A percentile compares a stretch with the other conserved stretches of the same genome.
Conservation (phyloP, 2,888 invertebrate species). For the Sphinx pinastri region DNA sequence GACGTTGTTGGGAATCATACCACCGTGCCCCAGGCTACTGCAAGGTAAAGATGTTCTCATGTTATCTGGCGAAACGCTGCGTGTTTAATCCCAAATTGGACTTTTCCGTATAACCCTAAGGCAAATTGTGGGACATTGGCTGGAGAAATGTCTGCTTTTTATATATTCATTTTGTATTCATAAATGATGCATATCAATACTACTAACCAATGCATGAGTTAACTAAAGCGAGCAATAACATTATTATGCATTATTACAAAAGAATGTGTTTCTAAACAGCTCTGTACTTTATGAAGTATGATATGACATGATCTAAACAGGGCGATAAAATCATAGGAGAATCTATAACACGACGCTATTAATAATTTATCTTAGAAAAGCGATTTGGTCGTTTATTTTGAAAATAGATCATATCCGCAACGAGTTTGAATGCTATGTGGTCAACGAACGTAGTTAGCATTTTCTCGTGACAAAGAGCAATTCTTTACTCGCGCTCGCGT, state of each 20-base stretch:
- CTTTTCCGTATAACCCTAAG: not conserved
- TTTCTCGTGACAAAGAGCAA: conserved; percentile 29
- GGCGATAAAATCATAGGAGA: not conserved
- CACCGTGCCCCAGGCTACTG: conserved; percentile 26
- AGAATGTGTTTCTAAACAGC: no score
- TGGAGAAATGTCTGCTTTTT: no score
- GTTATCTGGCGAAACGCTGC: not conserved
- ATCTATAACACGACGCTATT: no score
- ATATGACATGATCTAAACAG: not conserved
- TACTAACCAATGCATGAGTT: no score
- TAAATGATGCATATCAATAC: no score
- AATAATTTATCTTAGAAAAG: not conserved
- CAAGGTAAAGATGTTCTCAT: not conserved
- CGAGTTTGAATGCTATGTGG: conserved; percentile 6
- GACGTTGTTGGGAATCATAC: conserved; percentile 24
- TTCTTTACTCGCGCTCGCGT: conserved; percentile 24
- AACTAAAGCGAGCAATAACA: no score
- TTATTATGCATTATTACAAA: no score
- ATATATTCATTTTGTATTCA: no score
- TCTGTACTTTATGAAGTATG: no score
- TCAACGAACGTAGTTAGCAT: conserved; percentile 21
- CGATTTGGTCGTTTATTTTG: not conserved
- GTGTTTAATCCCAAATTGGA: conserved; percentile 1
- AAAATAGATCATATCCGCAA: conserved; percentile 19
- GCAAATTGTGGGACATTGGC: no score